These are phyloP conservation scores for Calcarius ornatus DNA, from an alignment of 2,113 vertebrate genomes.

Conservation along the genomic window DNA sequence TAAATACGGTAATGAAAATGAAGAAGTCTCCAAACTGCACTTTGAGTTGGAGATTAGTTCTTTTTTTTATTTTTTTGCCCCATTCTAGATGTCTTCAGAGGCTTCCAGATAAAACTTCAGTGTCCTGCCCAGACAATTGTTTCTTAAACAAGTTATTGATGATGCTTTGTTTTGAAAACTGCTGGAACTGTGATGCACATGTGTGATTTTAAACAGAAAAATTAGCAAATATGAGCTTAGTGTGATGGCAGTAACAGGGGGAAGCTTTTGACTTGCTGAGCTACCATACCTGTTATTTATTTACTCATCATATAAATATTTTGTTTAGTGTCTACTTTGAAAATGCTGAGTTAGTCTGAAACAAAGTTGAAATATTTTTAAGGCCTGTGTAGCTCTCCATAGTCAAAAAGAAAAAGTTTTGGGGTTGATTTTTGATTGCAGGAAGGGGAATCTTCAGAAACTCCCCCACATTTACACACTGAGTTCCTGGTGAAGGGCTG, in stretches of 20 bases:
- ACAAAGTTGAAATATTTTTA: not conserved
- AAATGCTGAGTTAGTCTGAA: not conserved
- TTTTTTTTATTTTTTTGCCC: not conserved
- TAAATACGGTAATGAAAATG: not conserved
- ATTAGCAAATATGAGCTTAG: not conserved
- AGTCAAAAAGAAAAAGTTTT: not conserved
- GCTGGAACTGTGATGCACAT: not conserved
- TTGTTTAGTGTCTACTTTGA: not conserved
- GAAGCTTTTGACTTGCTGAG: not conserved
- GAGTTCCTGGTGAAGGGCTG: not conserved
- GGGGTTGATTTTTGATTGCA: not conserved
- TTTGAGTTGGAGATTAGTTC: not conserved
- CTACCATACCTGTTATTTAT: not conserved
- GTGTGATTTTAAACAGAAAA: not conserved
- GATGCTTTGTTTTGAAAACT: not conserved
- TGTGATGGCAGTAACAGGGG: not conserved
- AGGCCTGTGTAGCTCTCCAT: not conserved
- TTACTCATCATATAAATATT: not conserved
- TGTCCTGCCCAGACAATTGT: not conserved
- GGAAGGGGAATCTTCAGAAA: not conserved
- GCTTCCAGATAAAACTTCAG: not conserved
- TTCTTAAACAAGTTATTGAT: not conserved
- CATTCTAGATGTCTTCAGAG: not conserved
- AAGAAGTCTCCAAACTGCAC: not conserved
- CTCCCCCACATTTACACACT: accelerated